These are phyloP conservation scores for Caenorhabditis inopinata DNA, from an alignment of 1,140 invertebrate genomes.

Conservation along the genomic window DNA sequence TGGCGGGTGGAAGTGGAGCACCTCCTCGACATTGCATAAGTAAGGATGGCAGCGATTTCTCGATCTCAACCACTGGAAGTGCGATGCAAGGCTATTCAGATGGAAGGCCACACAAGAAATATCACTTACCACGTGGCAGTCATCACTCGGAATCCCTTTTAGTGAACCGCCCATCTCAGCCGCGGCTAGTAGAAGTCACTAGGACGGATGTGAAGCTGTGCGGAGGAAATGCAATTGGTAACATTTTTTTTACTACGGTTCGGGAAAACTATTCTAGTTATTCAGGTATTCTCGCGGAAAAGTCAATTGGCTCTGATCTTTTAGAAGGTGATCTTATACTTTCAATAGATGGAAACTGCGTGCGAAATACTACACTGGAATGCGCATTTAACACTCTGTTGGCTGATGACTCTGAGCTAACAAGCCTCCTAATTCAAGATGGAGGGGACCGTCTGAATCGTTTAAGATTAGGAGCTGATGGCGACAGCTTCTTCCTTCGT, in stretches of 20 bases:
- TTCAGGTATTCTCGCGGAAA: slow-evolving; percentile 1
- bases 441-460: slow-evolving; percentile 41
- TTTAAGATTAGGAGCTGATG: slow-evolving; percentile 48
- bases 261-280: too few relatives aligned
- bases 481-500: slow-evolving; percentile 51
- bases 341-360: slow-evolving; percentile 46
- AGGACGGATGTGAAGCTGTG: slow-evolving; percentile 41
- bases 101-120: not conserved
- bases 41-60: slow-evolving; percentile 21
- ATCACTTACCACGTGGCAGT: slow-evolving; percentile 4
- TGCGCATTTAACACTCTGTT: slow-evolving; percentile 32
- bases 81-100: slow-evolving; percentile 2
- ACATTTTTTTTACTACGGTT: too few relatives aligned
- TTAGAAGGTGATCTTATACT: slow-evolving; percentile 43
- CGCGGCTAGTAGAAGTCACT: slow-evolving; percentile 39
- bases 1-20: not conserved
- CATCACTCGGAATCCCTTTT: slow-evolving; percentile 8
- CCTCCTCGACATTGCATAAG: not conserved
- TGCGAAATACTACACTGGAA: slow-evolving; percentile 44
- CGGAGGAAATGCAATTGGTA: slow-evolving; percentile 53
- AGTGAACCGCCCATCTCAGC: slow-evolving; percentile 35
- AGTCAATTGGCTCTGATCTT: slow-evolving; percentile 11
- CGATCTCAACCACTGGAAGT: slow-evolving; percentile 15
- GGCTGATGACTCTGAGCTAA: slow-evolving; percentile 36
- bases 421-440: slow-evolving; percentile 27